Base-by-base conservation (phyloP, 2,888 invertebrate genomes). In the Uloborus plumipes region DNA sequence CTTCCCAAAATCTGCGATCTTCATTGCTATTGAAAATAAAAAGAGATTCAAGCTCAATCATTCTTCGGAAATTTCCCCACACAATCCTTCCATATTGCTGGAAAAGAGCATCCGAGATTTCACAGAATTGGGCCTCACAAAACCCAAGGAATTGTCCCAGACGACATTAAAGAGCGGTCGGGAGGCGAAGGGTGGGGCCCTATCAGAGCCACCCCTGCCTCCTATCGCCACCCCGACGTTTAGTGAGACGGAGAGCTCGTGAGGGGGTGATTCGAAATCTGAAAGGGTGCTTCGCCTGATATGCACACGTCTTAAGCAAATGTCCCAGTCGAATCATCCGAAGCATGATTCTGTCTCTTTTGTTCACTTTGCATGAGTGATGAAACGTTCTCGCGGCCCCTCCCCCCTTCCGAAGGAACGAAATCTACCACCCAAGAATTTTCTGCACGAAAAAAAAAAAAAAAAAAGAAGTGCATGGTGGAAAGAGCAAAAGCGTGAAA, bases 351-450 rank as follows among this genome's bases (percentile, higher is more conserved):
- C 73, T 61, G 74, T 66, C 74, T 58, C 69, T 70, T 74, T 81
- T 81, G 80, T 81, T 81, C 80, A 70, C 80, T 74, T 74, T 81
- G 80, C 80, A 81, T 81, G 80, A 81, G 70, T 81, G 80, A 81
- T 81, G 80, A 81, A 81, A 67, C 78, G 47, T 61, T 22, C 65
- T 31, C 66, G 11, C 26, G 18, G 51, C 65, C 79, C 59, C 55
- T 20, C 31, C 47, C n/a, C 71, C 59, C 62, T 26, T 55, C 16
- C 18, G 9, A 47, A 13, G 3, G 39, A 18, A 20, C 61, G 39
- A 71, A 64, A 77, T 77, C 77, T 77, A 77, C 77, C 77, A 77
- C 64, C 69, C 77, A 64, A 77, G 64, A 71, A 77, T 55, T 39
- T 77, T 49, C 16, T 49, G 31, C 47, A 55, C 66, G 49, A 51